Evolutionary conservation across 2,888 invertebrate species (phyloP), one percentile per base, ranked within the genome.

Genomic region (Apamea anceps): DNA sequence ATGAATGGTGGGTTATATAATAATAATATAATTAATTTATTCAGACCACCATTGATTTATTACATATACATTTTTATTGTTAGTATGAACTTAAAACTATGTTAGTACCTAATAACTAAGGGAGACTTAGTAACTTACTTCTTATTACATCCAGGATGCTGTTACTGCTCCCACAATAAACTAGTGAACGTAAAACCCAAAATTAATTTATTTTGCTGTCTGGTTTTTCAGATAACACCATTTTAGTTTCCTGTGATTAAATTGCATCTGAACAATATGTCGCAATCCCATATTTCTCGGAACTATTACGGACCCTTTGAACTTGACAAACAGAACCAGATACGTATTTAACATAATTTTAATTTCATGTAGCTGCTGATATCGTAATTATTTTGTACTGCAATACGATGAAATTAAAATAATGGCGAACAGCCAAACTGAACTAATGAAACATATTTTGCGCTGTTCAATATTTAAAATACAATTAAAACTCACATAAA

Each of bases 381-480:
- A 80, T 70, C 37, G 32, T 81, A 68, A 84, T 80, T 80, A 85
- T 80, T 85, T 81, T 76, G 65, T 65, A 51, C 48, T 66, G 72
- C 65, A 28, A 72, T 54, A 77, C 74, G 57, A 67, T 66, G 6
- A 15, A 66, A 75, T 85, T 85, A 62, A 77, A 85, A 81, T 87
- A 71, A 81, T 87, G 86, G 84, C 81, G 67, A 70, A 54, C 57
- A 32, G 79, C 84, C 81, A 86, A 85, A 84, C 87, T 85, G 79
- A 84, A 78, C 70, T 78, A 81, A 87, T 86, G 84, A 76, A 77
- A 87, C 74, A 63, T 70, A 77, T 79, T 83, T 73, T 62, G 18
- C 21, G 10, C 15, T 75, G 71, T 73, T 62, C 62, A 60, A 72
- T 67, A 63, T 77, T 84, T 77, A 65, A 82, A 74, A 48, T 74